Evolutionary conservation across 2,113 vertebrate species (phyloP).

Genomic region (Petrocephalus zakoni): DNA sequence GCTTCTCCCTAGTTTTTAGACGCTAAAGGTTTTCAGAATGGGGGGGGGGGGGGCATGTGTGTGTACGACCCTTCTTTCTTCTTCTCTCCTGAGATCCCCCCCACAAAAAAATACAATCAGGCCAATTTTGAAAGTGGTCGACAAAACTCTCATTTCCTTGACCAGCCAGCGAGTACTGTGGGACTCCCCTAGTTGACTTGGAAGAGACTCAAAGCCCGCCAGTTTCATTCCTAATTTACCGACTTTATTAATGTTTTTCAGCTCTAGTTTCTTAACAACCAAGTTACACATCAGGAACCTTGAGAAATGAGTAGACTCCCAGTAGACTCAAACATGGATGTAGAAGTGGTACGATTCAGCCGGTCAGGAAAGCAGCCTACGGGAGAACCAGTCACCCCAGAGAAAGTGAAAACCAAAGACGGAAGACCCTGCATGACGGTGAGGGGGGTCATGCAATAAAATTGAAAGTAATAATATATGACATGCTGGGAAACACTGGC

Average conservation of each 20-base stretch:
- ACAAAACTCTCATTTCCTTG: slow-evolving; percentile 25
- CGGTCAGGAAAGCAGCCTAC: neutral
- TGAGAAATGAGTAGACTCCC: neutral
- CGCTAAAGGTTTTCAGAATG: slow-evolving; percentile 33
- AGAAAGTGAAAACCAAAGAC: neutral
- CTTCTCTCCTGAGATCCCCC: slow-evolving; percentile 33
- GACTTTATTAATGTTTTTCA: neutral
- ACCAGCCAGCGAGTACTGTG: neutral
- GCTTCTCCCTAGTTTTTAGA: slow-evolving; percentile 52
- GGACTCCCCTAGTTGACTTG: neutral
- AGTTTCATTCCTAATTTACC: neutral
- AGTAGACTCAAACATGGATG: neutral
- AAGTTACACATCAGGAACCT: neutral
- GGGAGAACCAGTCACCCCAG: neutral
- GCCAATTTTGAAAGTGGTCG: neutral
- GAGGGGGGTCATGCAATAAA: neutral
- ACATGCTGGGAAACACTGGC: neutral
- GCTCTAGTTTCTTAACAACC: no score
- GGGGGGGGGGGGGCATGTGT: slow-evolving; percentile 35
- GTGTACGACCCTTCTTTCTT: slow-evolving; percentile 35
- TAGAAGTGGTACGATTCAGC: neutral
- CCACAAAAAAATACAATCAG: neutral
- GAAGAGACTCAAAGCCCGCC: neutral
- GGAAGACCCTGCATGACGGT: neutral
- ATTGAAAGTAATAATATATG: neutral